Conservation (phyloP, 53 echinoderm and acorn worm genomes). For the Luidia sarsii region DNA sequence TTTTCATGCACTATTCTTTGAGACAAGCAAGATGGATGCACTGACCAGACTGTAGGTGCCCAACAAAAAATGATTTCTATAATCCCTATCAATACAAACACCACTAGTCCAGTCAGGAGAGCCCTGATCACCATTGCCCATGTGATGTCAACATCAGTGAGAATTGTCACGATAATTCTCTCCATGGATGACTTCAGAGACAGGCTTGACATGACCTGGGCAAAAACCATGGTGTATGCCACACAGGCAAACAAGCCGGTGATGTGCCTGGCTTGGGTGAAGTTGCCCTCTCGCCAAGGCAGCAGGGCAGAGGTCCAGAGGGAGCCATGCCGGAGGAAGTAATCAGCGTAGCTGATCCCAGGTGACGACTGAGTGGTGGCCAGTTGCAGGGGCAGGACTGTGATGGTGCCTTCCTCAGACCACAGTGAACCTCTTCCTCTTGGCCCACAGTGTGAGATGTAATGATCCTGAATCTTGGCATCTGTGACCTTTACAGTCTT, state of each 20-base stretch:
- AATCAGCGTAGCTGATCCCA: constrained; percentile 17
- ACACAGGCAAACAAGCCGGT: constrained; percentile 38
- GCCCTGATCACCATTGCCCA: constrained; percentile 2
- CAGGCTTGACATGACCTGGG: constrained; percentile 21
- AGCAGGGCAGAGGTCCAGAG: constrained; percentile 29
- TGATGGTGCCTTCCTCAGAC: constrained; percentile 7
- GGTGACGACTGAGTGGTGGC: constrained; percentile 4
- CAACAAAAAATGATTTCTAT: background rate
- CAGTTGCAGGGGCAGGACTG: constrained; percentile 5
- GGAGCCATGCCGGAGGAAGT: constrained; percentile 20
- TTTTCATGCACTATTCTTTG: background rate
- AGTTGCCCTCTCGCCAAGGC: constrained; percentile 38
- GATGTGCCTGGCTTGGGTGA: constrained; percentile 16
- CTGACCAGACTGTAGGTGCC: background rate
- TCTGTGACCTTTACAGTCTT: constrained; percentile 23
- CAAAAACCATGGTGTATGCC: constrained; percentile 23
- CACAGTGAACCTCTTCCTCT: constrained; percentile 6
- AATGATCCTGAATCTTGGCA: constrained; percentile 31
- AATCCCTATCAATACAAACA: constrained; percentile 1
- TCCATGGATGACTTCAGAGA: background rate
- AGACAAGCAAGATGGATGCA: background rate
- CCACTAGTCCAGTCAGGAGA: background rate
- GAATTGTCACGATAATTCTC: background rate
- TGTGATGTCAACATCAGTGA: constrained; percentile 1
- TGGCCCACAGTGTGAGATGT: background rate